Percentiles rank a stretch among this genome's conserved stretches.
phyloP scores from a whole-genome alignment of 2,888 invertebrate genomes.

The Protodeltote pygarga region DNA sequence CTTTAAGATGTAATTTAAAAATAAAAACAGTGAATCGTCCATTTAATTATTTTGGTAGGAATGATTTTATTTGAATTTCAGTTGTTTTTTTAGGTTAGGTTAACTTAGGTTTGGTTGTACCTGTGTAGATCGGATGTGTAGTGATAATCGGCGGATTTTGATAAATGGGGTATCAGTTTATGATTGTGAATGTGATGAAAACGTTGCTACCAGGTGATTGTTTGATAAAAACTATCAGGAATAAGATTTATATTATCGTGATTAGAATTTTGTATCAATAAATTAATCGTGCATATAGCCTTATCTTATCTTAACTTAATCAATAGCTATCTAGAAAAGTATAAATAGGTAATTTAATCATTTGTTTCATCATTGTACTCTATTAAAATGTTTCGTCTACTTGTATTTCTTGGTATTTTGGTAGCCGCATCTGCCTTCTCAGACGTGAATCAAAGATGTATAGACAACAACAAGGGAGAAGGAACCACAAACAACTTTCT shows the following conservation, averaged over 20 bases:
- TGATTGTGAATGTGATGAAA: too few relatives aligned
- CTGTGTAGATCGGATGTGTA: too few relatives aligned
- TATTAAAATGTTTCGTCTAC: not conserved
- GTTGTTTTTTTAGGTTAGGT: too few relatives aligned
- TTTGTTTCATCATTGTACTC: not conserved
- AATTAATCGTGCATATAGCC: too few relatives aligned
- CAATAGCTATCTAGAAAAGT: not conserved
- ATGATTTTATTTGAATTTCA: conserved; percentile 1
- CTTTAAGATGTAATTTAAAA: conserved; percentile 11
- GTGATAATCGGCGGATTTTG: too few relatives aligned
- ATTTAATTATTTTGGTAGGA: not conserved
- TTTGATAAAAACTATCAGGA: too few relatives aligned
- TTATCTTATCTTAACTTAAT: too few relatives aligned
- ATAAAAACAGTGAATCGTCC: not conserved
- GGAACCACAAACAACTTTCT: not conserved
- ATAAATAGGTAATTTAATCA: not conserved
- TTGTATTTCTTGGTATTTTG: not conserved
- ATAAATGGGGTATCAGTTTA: too few relatives aligned
- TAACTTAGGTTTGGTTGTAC: too few relatives aligned
- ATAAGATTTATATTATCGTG: too few relatives aligned
- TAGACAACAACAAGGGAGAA: not conserved
- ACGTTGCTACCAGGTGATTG: too few relatives aligned
- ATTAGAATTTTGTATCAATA: too few relatives aligned
- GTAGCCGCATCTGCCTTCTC: not conserved
- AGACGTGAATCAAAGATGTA: not conserved